Evolutionary conservation across 2,888 invertebrate genomes (phyloP), one percentile per base, ranked within the genome.

Genomic region (Heliconius aoede): DNA sequence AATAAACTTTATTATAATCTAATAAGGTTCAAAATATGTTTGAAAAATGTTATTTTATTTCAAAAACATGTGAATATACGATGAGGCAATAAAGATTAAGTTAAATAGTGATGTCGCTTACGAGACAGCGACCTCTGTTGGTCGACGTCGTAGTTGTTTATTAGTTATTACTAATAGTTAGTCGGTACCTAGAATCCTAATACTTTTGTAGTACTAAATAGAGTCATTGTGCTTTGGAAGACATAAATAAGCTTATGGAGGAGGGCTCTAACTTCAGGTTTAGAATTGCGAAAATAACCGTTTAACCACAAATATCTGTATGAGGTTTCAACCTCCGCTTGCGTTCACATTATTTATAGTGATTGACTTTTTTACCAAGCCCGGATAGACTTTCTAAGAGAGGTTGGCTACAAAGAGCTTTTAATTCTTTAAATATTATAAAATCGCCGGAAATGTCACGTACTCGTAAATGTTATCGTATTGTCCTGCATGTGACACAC

Each of bases 71-170:
- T 69, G 69, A 69, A 69, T 69, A 69, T 69, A 69, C 69, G 69
- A 69, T 69, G 69, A n/a, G 69, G 69, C 55, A 69, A 69, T 69
- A 69, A 69, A 69, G 55, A 69, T 69, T 69, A 69, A 69, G n/a
- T 55, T 69, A 69, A 69, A 69, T 69, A 69, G 69, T 69, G 55
- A 69, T 55, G 55, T 69, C 30, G 51, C 30, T 69, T 55, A 69
- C 30, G 55, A 69, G 55, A 30, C 30, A 55, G 30, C 30, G 24
- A 36, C 28, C 55, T 30, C 30, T 55, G 55, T 4, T 55, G 69
- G n/a, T 32, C 7, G 69, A n/a, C 15, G 55, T 69, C 32, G n/a
- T 55, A 55, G n/a, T n/a, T 55, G 55, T 30, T 69, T 69, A 55
- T 46, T 15, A 46, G 4, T 46, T 46, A 67, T 51, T 69, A 51